Percentiles rank a stretch among this genome's conserved stretches.
These are phyloP conservation scores for Thryonomys swinderianus DNA, from an alignment of 2,113 vertebrate genomes.

Conservation along the genomic window DNA sequence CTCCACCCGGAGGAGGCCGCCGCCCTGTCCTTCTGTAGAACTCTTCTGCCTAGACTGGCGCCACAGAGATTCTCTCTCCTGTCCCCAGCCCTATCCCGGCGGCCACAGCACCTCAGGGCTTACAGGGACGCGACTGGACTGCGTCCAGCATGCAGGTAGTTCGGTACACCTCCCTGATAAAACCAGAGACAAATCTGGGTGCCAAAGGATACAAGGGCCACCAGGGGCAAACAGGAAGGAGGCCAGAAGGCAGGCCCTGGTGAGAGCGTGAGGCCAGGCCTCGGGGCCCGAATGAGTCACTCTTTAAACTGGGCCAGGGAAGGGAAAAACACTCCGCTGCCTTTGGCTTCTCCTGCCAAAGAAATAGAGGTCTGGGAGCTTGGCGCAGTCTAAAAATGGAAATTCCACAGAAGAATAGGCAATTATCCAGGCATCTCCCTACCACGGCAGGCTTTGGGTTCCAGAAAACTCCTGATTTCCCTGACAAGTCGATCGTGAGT, in stretches of 20 bases:
- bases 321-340: conserved; percentile 48
- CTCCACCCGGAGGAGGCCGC: conserved; percentile 40
- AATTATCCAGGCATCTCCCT: conserved; percentile 65
- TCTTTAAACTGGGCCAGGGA: conserved; percentile 62
- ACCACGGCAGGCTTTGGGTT: conserved; percentile 46
- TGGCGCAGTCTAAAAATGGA: conserved; percentile 72
- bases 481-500: conserved; percentile 48
- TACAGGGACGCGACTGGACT: conserved; percentile 13
- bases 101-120: not conserved
- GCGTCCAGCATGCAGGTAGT: conserved; percentile 7
- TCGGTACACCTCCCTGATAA: not conserved
- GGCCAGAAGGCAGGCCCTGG: conserved; percentile 58
- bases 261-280: conserved; percentile 63
- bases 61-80: conserved; percentile 53
- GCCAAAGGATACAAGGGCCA: conserved; percentile 24
- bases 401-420: conserved; percentile 72
- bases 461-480: conserved; percentile 61
- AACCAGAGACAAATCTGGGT: not conserved
- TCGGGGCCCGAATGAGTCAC: conserved; percentile 69
- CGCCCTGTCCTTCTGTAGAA: conserved; percentile 72
- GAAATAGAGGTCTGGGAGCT: conserved; percentile 55
- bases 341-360: conserved; percentile 74
- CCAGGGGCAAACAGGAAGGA: conserved; percentile 43
- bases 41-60: conserved; percentile 61
- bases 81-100: conserved; percentile 18